phyloP scores from a whole-genome alignment of 2,113 vertebrate species.

The Spheniscus mendiculus region DNA sequence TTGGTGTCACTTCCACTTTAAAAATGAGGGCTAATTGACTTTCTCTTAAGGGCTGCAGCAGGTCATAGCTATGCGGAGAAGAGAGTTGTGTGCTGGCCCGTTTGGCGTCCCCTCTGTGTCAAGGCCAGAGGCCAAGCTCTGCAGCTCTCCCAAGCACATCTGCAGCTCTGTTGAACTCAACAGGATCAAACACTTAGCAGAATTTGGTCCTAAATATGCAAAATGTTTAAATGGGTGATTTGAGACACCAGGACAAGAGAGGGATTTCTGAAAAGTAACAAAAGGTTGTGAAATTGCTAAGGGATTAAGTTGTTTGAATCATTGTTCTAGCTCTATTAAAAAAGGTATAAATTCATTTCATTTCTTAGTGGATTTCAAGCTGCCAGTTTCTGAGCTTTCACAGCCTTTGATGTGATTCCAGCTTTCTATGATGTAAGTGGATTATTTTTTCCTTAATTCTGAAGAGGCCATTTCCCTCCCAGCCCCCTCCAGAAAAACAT shows the following conservation, averaged over 20 bases:
- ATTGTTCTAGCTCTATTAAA: slow-evolving; percentile 50
- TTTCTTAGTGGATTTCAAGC: slow-evolving; percentile 44
- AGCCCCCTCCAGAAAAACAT: not conserved
- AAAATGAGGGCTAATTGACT: not conserved
- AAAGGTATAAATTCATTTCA: slow-evolving; percentile 71
- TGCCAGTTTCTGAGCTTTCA: slow-evolving; percentile 63
- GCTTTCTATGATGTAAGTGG: slow-evolving; percentile 67
- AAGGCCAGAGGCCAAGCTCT: not conserved
- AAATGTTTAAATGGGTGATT: not conserved
- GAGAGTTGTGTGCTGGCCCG: not conserved
- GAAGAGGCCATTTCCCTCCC: not conserved
- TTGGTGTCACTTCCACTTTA: not conserved
- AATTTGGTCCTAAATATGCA: not conserved
- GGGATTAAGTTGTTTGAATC: slow-evolving; percentile 59
- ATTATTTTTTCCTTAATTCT: slow-evolving; percentile 53
- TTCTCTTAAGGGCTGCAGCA: not conserved
- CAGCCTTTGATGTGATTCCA: slow-evolving; percentile 72
- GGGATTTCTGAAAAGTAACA: slow-evolving; percentile 42
- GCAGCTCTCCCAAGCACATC: not conserved
- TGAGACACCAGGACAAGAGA: not conserved
- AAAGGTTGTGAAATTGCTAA: slow-evolving; percentile 49
- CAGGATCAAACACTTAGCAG: not conserved
- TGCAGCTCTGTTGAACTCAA: not conserved
- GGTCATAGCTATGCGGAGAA: not conserved
- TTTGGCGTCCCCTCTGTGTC: not conserved